Percentiles rank a stretch among this genome's conserved stretches.
Evolutionary conservation across 2,888 invertebrate genomes (phyloP).

Genomic region (Synergus gifuensis): DNA sequence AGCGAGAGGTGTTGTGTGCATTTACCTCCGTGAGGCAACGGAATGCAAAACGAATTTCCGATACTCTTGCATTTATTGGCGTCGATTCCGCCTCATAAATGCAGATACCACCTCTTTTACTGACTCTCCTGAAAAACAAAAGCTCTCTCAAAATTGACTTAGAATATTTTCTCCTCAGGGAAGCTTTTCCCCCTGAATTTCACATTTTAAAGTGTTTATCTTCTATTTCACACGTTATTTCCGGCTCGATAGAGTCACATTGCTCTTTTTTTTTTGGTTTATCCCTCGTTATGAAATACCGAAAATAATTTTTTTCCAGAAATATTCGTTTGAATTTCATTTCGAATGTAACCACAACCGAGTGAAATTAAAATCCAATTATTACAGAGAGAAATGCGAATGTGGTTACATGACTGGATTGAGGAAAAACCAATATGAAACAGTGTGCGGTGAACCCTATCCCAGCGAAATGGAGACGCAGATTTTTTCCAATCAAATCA

Average conservation of each 20-base stretch:
- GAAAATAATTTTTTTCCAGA: neutral
- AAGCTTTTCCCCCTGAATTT: neutral
- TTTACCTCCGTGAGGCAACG: constrained; percentile 25
- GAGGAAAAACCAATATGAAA: constrained; percentile 48
- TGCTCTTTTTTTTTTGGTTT: neutral
- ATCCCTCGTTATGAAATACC: neutral
- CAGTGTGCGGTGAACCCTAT: constrained; percentile 45
- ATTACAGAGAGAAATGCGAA: constrained; percentile 52
- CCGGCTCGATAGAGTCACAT: too few species aligned
- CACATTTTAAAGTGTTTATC: neutral
- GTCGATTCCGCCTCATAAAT: constrained; percentile 29
- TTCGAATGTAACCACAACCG: neutral
- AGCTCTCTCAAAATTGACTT: constrained; percentile 3
- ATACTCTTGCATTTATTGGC: constrained; percentile 39
- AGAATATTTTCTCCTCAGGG: neutral
- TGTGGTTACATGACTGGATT: constrained; percentile 43
- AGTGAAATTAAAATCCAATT: constrained; percentile 57
- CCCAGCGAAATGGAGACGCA: constrained; percentile 46
- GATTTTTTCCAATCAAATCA: constrained; percentile 47
- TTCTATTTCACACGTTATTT: too few species aligned
- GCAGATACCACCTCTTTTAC: constrained; percentile 11
- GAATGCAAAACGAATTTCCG: constrained; percentile 39
- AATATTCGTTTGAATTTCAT: neutral
- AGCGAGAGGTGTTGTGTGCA: constrained; percentile 22
- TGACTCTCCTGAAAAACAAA: neutral